Conservation (phyloP, 1,140 invertebrate species). For the Pissodes strobi region DNA sequence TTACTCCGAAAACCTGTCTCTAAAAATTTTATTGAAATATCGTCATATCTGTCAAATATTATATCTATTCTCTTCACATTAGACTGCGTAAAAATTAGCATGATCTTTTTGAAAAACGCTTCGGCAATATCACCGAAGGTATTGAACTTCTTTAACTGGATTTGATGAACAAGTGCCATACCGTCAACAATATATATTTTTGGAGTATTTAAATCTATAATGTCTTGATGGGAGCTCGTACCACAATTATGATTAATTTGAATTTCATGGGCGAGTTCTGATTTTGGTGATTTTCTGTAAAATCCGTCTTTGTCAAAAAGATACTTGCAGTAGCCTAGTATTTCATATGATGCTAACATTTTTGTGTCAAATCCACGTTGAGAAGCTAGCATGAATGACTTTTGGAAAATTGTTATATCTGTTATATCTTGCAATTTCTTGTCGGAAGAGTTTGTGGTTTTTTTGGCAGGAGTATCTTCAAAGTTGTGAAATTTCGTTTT, state of each 20-base stretch:
- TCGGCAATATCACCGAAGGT: constrained; percentile 37
- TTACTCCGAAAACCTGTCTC: constrained; percentile 35
- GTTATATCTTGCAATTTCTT: too few species aligned
- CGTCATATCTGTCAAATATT: constrained; percentile 36
- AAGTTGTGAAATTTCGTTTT: constrained; percentile 29
- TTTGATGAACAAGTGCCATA: constrained; percentile 32
- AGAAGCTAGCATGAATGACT: constrained; percentile 36
- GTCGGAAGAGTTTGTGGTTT: constrained; percentile 20
- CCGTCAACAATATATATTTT: too few species aligned
- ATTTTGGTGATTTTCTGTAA: constrained; percentile 36
- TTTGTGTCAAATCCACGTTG: constrained; percentile 33
- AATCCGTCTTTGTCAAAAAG: constrained; percentile 34
- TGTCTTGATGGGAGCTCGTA: constrained; percentile 28
- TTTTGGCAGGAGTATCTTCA: too few species aligned
- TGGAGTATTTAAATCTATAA: too few species aligned
- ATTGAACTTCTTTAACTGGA: constrained; percentile 35
- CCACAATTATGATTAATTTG: constrained; percentile 31
- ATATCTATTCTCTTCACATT: constrained; percentile 33
- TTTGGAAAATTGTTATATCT: constrained; percentile 32
- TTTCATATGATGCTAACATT: constrained; percentile 37
- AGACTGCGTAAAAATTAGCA: constrained; percentile 27
- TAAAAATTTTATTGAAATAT: constrained; percentile 35
- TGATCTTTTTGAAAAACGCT: constrained; percentile 36
- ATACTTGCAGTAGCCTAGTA: constrained; percentile 35
- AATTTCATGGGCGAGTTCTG: constrained; percentile 38